These are phyloP conservation scores for Frankliniella fusca DNA, from an alignment of 2,888 invertebrate species.

Conservation along the genomic window DNA sequence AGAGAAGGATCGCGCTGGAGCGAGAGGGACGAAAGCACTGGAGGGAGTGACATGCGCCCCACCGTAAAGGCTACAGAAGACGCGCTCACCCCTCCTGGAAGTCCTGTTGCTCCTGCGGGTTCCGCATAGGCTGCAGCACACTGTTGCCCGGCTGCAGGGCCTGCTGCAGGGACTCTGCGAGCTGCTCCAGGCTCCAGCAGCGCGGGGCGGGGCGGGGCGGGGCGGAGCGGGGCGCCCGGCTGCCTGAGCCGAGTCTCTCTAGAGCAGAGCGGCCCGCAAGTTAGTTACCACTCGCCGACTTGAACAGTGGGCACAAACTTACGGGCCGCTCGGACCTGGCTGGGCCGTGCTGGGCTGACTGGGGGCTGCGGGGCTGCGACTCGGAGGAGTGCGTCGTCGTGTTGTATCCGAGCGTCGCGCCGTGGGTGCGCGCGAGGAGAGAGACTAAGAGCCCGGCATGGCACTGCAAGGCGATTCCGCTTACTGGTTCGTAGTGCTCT, in stretches of 20 bases:
- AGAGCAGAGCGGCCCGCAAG: constrained; percentile 7
- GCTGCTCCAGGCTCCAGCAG: neutral
- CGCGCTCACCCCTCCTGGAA: neutral
- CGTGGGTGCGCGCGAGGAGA: neutral
- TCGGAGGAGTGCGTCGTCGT: too few relatives aligned
- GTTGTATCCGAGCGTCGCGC: neutral
- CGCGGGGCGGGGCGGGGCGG: neutral
- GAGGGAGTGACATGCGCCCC: neutral
- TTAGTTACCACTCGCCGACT: constrained; percentile 16
- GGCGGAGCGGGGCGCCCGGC: neutral
- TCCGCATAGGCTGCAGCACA: neutral
- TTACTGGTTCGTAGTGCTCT: too few relatives aligned
- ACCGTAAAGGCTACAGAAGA: too few relatives aligned
- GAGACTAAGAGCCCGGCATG: neutral
- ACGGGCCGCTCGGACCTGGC: neutral
- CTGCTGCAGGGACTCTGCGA: too few relatives aligned
- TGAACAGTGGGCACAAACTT: constrained; percentile 7
- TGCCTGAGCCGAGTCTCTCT: neutral
- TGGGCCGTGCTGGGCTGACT: neutral
- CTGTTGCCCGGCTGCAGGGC: neutral
- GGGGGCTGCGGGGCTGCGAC: too few relatives aligned
- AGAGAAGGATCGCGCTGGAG: too few relatives aligned
- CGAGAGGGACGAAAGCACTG: neutral
- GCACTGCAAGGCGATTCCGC: neutral
- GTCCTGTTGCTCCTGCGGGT: neutral